Conservation (phyloP, 2,113 vertebrate species). For the Trochalopteron elliotii region DNA sequence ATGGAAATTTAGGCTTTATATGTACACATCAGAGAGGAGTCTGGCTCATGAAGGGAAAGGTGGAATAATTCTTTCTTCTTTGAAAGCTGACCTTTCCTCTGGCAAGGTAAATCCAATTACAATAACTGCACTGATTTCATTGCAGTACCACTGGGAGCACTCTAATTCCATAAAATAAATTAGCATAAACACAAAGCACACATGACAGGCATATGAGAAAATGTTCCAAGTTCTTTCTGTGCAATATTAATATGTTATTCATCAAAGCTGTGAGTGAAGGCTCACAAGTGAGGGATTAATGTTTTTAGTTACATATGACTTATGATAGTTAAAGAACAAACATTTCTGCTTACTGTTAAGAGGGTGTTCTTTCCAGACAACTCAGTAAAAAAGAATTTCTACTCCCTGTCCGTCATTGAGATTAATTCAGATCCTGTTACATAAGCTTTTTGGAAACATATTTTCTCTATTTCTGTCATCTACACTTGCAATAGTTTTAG, state of each 20-base stretch:
- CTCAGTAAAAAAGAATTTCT: background rate
- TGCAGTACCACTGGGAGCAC: conserved; percentile 11
- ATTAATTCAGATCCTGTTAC: background rate
- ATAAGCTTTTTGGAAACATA: background rate
- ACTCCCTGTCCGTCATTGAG: background rate
- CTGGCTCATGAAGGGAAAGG: background rate
- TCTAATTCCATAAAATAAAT: conserved; percentile 33
- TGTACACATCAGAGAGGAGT: background rate
- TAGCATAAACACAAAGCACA: conserved; percentile 33
- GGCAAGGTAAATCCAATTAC: conserved; percentile 29
- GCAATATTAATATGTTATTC: background rate
- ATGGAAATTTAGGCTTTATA: background rate
- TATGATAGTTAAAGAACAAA: background rate
- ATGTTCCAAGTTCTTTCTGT: background rate
- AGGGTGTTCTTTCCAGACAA: background rate
- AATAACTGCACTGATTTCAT: conserved; percentile 15
- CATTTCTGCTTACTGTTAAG: background rate
- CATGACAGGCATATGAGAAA: background rate
- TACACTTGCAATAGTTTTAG: background rate
- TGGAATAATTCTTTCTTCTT: conserved; percentile 13
- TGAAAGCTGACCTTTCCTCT: conserved; percentile 16
- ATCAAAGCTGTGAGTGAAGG: conserved; percentile 1
- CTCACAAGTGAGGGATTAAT: background rate
- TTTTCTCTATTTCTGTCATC: background rate
- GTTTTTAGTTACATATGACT: background rate